Evolutionary conservation across 2,888 invertebrate species (phyloP).

Genomic region (Phorcus lineatus): DNA sequence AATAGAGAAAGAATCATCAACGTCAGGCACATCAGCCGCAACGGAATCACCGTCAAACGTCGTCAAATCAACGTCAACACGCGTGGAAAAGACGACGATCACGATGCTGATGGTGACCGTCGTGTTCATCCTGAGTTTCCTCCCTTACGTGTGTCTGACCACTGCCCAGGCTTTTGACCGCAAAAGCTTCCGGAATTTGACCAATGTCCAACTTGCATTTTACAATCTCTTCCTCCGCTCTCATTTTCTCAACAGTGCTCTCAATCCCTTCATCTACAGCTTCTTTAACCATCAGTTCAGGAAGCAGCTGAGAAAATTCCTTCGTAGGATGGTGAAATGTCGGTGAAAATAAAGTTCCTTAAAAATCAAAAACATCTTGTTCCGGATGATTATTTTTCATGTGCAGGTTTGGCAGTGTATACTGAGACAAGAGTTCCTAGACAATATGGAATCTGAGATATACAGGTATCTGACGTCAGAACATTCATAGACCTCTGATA

Average conservation of each 20-base stretch:
- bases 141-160: not conserved
- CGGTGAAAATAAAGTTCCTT: too few relatives aligned
- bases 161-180: not conserved
- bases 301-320: constrained; percentile 41
- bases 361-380: too few relatives aligned
- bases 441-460: too few relatives aligned
- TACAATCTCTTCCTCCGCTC: constrained; percentile 26
- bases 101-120: not conserved
- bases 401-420: too few relatives aligned
- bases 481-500: too few relatives aligned
- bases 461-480: too few relatives aligned
- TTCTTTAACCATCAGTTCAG: constrained; percentile 41
- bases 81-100: not conserved
- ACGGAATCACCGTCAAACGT: not conserved
- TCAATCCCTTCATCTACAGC: constrained; percentile 31
- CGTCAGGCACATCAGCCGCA: not conserved
- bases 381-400: too few relatives aligned
- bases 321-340: too few relatives aligned
- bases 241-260: constrained; percentile 31
- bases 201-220: not conserved
- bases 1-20: not conserved
- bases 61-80: not conserved
- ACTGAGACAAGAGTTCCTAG: too few relatives aligned
- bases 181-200: not conserved
- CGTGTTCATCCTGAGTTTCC: not conserved